These are phyloP conservation scores for Melanotaenia trifasciata DNA, from an alignment of 2,797 vertebrate genomes.

Conservation along the genomic window DNA sequence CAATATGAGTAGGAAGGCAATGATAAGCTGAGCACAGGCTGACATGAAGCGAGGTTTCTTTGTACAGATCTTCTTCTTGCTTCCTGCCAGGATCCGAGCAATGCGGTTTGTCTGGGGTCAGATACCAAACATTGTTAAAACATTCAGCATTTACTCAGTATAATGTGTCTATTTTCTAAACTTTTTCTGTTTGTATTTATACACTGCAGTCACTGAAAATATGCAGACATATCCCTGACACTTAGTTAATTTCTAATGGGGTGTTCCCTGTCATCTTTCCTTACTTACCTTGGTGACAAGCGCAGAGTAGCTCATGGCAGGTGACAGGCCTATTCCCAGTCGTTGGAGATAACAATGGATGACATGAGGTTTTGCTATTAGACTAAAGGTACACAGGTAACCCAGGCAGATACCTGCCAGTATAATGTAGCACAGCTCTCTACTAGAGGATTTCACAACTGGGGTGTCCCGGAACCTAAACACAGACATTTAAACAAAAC, in stretches of 20 bases:
- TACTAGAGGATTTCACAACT: conserved; percentile 97
- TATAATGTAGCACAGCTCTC: conserved; percentile 98
- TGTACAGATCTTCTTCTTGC: conserved; percentile 99
- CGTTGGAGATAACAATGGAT: conserved; percentile 96
- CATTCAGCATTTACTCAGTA: background rate
- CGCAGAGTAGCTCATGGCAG: conserved; percentile 98
- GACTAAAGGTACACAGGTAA: conserved; percentile 96
- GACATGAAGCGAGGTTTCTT: conserved; percentile 99
- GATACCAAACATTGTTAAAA: conserved; percentile 29
- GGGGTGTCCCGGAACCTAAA: conserved; percentile 90
- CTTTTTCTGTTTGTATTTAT: background rate
- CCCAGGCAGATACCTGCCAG: conserved; percentile 95
- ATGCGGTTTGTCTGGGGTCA: conserved; percentile 86
- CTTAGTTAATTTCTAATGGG: background rate
- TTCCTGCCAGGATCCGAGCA: conserved; percentile 96
- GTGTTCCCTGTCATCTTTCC: background rate
- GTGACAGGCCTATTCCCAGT: conserved; percentile 94
- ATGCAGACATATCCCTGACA: conserved; percentile 1
- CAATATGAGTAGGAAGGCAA: conserved; percentile 94
- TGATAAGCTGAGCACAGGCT: conserved; percentile 96
- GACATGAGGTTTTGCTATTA: conserved; percentile 93
- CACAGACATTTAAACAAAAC: conserved; percentile 19
- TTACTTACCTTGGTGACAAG: conserved; percentile 90
- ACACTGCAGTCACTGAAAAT: background rate
- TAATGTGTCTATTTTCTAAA: conserved; percentile 1